Percentiles rank a stretch among this genome's conserved stretches.
Conservation (phyloP, 2,797 vertebrate species). For the Macrochelys suwanniensis region DNA sequence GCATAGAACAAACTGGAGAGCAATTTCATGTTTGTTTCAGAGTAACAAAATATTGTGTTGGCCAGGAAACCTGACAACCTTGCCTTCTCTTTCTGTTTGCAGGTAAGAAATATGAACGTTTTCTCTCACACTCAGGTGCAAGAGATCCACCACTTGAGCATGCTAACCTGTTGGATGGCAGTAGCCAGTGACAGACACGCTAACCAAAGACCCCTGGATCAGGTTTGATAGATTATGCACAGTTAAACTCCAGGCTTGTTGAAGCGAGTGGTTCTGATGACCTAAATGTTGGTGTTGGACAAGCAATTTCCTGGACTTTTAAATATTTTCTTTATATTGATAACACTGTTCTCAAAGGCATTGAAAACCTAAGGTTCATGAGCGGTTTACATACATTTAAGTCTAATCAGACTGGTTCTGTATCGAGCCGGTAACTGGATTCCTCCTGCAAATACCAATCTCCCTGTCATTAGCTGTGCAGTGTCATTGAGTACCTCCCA, state of each 20-base stretch:
- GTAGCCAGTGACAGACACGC: not conserved
- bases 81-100: not conserved
- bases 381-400: not conserved
- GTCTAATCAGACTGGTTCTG: not conserved
- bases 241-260: not conserved
- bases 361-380: not conserved
- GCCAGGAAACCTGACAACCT: not conserved
- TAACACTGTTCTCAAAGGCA: not conserved
- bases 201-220: not conserved
- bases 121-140: not conserved
- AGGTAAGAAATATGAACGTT: not conserved
- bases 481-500: not conserved
- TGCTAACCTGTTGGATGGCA: not conserved
- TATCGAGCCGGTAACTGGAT: not conserved
- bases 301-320: accelerated
- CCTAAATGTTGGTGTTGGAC: accelerated
- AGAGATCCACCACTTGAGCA: not conserved
- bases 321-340: accelerated
- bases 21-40: accelerated
- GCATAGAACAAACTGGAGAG: accelerated
- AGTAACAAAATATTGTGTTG: accelerated
- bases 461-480: not conserved
- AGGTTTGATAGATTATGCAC: not conserved
- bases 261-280: accelerated
- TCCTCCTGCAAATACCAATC: not conserved